Percentiles rank a stretch among this genome's conserved stretches.
Conservation (phyloP, 2,797 vertebrate species). For the Premnoplex brunnescens region DNA sequence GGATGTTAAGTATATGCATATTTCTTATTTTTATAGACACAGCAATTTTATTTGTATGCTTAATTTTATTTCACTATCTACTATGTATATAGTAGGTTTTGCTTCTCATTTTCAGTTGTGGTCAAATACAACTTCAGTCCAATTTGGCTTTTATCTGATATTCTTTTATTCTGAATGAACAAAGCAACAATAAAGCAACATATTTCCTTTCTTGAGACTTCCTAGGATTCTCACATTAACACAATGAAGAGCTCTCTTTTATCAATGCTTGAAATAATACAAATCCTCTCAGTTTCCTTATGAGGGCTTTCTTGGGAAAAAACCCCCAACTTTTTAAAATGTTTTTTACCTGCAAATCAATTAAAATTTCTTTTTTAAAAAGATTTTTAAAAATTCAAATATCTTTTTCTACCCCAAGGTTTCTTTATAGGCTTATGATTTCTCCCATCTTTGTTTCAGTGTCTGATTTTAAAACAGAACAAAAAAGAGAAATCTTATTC, state of each 20-base stretch:
- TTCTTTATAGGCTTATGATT: neutral
- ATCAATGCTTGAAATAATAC: neutral
- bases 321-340: no score
- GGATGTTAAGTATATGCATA: neutral
- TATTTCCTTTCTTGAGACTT: neutral
- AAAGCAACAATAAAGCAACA: neutral
- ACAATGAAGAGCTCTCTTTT: neutral
- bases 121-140: neutral
- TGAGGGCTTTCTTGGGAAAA: neutral
- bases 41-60: constrained; percentile 1
- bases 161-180: neutral
- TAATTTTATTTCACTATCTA: neutral
- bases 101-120: neutral
- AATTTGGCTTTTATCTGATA: neutral
- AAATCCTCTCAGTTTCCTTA: neutral
- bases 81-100: neutral
- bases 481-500: neutral
- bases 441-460: neutral
- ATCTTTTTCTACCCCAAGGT: neutral
- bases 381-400: neutral
- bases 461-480: neutral
- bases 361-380: neutral
- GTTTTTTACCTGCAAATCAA: neutral
- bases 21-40: constrained; percentile 29
- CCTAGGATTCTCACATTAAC: neutral